These are phyloP conservation scores for Calliphora vomitoria DNA, from an alignment of 2,888 invertebrate species.

Conservation along the genomic window DNA sequence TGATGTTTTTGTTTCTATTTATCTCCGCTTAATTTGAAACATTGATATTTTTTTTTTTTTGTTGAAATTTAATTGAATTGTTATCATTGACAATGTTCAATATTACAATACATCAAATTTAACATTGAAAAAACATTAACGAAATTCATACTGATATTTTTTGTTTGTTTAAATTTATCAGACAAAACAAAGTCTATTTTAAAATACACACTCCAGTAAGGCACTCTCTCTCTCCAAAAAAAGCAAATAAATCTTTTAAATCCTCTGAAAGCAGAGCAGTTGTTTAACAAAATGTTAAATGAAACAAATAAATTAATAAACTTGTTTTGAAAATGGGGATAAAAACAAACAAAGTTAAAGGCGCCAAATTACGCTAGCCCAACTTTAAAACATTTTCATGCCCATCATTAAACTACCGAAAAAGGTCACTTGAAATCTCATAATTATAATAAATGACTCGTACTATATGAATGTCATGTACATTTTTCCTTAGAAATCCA, in stretches of 20 bases:
- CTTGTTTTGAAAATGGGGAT: background rate
- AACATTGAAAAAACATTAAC: constrained; percentile 43
- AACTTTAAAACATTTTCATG: background rate
- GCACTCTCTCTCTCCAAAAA: background rate
- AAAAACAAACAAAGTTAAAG: background rate
- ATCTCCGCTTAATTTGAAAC: background rate
- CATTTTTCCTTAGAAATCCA: background rate
- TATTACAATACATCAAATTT: constrained; percentile 29
- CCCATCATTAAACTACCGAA: background rate
- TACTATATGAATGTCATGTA: background rate
- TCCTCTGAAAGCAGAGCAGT: background rate
- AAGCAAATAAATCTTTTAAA: constrained; percentile 6
- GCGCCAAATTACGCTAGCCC: constrained; percentile 12
- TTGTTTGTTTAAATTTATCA: constrained; percentile 43
- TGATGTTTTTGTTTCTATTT: background rate
- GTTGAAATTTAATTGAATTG: constrained; percentile 30
- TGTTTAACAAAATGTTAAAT: background rate
- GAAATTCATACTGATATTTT: background rate
- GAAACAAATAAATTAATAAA: constrained; percentile 31
- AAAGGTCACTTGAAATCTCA: constrained; percentile 32
- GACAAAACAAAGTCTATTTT: constrained; percentile 8
- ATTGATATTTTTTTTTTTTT: background rate
- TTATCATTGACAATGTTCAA: constrained; percentile 14
- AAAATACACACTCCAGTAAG: background rate
- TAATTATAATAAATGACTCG: constrained; percentile 12